Conservation (phyloP, 2,888 invertebrate species). For the Morpho helenor region DNA sequence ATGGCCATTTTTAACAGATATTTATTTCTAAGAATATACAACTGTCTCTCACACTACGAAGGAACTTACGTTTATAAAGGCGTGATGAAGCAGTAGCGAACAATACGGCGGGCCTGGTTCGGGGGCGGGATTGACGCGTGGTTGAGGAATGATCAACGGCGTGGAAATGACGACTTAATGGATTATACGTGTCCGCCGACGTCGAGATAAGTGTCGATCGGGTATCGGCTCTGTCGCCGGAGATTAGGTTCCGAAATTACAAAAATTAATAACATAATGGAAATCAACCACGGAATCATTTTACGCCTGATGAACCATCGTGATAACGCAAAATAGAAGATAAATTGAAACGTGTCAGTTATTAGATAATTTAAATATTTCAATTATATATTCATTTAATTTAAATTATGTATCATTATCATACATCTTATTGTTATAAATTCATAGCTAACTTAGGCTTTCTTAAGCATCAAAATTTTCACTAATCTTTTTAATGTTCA, state of each 20-base stretch:
- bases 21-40: not conserved
- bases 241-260: slow-evolving; percentile 72
- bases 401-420: not conserved
- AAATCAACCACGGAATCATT: slow-evolving; percentile 60
- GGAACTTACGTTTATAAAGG: slow-evolving; percentile 45
- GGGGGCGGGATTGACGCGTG: slow-evolving; percentile 73
- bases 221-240: slow-evolving; percentile 61
- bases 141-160: slow-evolving; percentile 75
- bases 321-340: slow-evolving; percentile 24
- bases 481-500: no score
- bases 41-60: slow-evolving; percentile 30
- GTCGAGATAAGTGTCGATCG: slow-evolving; percentile 75
- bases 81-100: slow-evolving; percentile 72
- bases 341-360: slow-evolving; percentile 17
- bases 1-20: no score
- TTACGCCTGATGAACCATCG: slow-evolving; percentile 54
- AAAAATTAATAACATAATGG: slow-evolving; percentile 74
- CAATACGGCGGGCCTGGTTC: slow-evolving; percentile 61
- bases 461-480: not conserved
- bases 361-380: slow-evolving; percentile 12
- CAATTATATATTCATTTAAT: not conserved
- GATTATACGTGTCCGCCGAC: slow-evolving; percentile 77
- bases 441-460: not conserved
- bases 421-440: not conserved
- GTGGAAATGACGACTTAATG: slow-evolving; percentile 80